Evolutionary conservation across 2,888 invertebrate genomes (phyloP).

Genomic region (Chrysolina oricalcia): DNA sequence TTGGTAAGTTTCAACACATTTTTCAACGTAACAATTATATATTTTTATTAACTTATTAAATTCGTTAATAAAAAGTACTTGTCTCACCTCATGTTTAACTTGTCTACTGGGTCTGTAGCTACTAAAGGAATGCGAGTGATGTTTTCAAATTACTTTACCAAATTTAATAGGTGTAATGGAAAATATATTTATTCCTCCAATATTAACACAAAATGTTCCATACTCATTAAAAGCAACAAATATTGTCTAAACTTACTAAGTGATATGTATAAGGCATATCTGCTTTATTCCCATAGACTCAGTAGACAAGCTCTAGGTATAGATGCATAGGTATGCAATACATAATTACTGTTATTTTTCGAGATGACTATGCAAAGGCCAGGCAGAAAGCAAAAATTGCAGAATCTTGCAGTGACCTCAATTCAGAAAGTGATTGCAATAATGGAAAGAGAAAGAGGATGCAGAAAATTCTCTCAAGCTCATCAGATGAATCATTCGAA

Average conservation of each 20-base stretch:
- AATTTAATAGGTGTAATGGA: background rate
- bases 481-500: background rate
- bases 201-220: background rate
- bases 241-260: background rate
- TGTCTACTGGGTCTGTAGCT: background rate
- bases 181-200: background rate
- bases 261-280: background rate
- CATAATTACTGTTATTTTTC: background rate
- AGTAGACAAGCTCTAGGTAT: background rate
- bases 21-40: no score
- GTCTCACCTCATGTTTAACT: background rate
- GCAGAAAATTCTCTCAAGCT: background rate
- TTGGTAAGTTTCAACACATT: no score
- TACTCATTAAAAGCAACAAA: background rate
- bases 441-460: no score
- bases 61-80: background rate
- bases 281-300: background rate
- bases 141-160: background rate
- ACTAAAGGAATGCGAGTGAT: background rate
- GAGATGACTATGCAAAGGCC: background rate
- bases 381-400: constrained; percentile 1
- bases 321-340: background rate
- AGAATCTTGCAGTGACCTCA: background rate
- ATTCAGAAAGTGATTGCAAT: no score
- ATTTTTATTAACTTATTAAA: background rate